Evolutionary conservation across 2,888 invertebrate species (phyloP).

Genomic region (Himalopsyche tibetana): DNA sequence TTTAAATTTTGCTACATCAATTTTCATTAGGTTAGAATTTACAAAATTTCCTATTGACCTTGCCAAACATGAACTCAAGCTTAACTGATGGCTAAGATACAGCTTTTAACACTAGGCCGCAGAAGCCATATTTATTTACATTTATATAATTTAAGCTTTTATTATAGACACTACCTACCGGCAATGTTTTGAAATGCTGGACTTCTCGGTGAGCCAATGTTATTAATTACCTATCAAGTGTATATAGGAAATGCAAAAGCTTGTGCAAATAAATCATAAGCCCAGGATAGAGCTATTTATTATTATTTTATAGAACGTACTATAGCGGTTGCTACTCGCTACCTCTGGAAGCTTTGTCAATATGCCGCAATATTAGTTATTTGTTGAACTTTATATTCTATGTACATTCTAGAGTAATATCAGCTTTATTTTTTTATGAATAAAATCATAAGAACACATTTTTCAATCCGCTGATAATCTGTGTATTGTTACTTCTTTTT

Average conservation of each 20-base stretch:
- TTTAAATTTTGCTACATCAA: too few species aligned
- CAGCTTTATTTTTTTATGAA: neutral
- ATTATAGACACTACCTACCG: too few species aligned
- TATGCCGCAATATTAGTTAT: neutral
- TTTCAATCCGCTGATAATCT: neutral
- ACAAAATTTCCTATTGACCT: too few species aligned
- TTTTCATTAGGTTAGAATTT: too few species aligned
- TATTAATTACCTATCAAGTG: slow-evolving; percentile 34
- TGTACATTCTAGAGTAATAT: neutral
- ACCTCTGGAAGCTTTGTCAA: slow-evolving; percentile 18
- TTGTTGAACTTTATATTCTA: too few species aligned
- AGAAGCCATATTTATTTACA: too few species aligned
- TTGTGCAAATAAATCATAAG: slow-evolving; percentile 33
- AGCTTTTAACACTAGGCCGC: too few species aligned
- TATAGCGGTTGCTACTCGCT: neutral
- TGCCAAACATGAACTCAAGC: too few species aligned
- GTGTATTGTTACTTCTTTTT: too few species aligned
- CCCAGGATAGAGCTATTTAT: slow-evolving; percentile 24
- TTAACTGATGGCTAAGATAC: too few species aligned
- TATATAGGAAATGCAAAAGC: slow-evolving; percentile 37
- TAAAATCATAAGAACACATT: neutral
- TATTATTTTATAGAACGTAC: neutral
- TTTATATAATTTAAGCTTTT: too few species aligned
- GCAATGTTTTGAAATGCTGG: neutral
- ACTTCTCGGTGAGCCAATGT: neutral